Evolutionary conservation across 2,888 invertebrate species (phyloP), one percentile per base, ranked within the genome.

Genomic region (Apoderus coryli): DNA sequence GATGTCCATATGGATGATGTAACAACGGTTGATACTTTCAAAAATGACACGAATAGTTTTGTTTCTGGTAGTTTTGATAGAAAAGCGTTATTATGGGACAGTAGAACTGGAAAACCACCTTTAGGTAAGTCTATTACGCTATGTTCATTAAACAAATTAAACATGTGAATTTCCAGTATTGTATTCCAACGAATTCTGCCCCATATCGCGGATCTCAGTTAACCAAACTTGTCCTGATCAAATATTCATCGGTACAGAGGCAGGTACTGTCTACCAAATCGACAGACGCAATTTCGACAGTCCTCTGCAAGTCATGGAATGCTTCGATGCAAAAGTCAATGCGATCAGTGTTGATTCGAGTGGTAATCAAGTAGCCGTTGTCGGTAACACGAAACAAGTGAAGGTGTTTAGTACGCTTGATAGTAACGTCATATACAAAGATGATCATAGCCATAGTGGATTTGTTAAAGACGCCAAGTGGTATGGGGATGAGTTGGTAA

Each of bases 61-160:
- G 53, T 63, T 11, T 68, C 72, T 6, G 61, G 63, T 29, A 50
- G 52, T 4, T 43, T 56, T 44, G 66, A 67, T 51, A 54, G 59
- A 16, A 54, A 50, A 33, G 53, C 59, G 25, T 56, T 61, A 31
- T 38, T 64, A 12, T 66, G 66, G 66, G 67, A 67, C 44, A 45
- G 50, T 15, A 50, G 67, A 34, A 50, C 57, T 32, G 44, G 52
- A 6, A 50, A 50, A 38, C 58, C 61, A 28, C 61, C 60, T 16
- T 44, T 44, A 37, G 46, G 50, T 50, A 45, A 38, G 33, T 23
- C 11, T 16, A 16, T 9, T 16, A 9, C 6, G 19, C n/a, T n/a
- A n/a, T n/a, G n/a, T n/a, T n/a, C n/a, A n/a, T n/a, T n/a, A n/a
- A 16, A 16, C 9, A 16, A 6, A 9, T 16, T 16, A 6, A 16